These are phyloP conservation scores for Oscheius sp. DNA, from an alignment of 2,888 invertebrate genomes.

Conservation along the genomic window DNA sequence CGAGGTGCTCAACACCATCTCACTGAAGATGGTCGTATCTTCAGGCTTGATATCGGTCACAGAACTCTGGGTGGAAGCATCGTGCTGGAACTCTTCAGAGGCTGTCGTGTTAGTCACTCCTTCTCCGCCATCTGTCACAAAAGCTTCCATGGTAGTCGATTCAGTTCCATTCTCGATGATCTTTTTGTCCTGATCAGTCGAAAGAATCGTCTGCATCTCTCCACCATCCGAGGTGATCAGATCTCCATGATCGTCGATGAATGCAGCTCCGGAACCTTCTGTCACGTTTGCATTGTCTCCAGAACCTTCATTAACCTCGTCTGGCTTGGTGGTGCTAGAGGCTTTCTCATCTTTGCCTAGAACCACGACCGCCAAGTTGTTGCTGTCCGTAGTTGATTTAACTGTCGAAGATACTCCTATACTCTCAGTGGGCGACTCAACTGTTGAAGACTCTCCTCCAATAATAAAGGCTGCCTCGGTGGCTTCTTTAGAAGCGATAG, in stretches of 20 bases:
- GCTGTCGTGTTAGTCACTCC: not conserved
- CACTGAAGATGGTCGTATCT: slow-evolving; percentile 2
- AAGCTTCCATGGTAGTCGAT: slow-evolving; percentile 7
- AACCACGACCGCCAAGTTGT: not conserved
- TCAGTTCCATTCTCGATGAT: not conserved
- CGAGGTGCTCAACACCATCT: not conserved
- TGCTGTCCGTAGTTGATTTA: slow-evolving; percentile 7
- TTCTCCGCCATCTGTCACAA: slow-evolving; percentile 24
- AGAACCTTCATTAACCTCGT: slow-evolving; percentile 7
- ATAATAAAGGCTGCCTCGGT: too few relatives aligned
- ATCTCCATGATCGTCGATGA: slow-evolving; percentile 13
- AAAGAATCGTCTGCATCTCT: slow-evolving; percentile 4
- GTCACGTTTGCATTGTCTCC: not conserved
- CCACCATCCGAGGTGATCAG: slow-evolving; percentile 25
- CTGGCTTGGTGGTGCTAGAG: not conserved
- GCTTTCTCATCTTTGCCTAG: slow-evolving; percentile 16
- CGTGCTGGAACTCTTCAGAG: slow-evolving; percentile 11
- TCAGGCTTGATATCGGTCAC: not conserved
- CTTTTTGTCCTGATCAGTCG: slow-evolving; percentile 6
- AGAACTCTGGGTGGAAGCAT: not conserved
- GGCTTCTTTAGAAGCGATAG: too few relatives aligned
- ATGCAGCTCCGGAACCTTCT: slow-evolving; percentile 10
- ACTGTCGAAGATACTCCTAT: not conserved
- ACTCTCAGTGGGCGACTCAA: too few relatives aligned
- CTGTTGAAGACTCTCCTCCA: too few relatives aligned